phyloP scores from a whole-genome alignment of 2,888 invertebrate genomes.

The Apamea monoglypha region DNA sequence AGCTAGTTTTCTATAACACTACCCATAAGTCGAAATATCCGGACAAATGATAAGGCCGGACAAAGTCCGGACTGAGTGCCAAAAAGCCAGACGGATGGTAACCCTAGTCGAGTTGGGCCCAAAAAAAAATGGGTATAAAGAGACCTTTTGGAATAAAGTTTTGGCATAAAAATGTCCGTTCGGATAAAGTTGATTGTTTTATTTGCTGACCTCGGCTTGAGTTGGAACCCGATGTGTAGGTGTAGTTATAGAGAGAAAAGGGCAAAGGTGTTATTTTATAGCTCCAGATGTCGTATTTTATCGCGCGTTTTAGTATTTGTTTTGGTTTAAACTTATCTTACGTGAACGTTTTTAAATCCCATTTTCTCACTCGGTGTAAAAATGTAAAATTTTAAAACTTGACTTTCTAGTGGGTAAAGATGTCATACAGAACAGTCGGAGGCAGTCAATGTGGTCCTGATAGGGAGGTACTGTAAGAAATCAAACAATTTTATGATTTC shows the following conservation, averaged over 20 bases:
- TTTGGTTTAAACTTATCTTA: background rate
- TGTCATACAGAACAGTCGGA: background rate
- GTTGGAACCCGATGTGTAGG: background rate
- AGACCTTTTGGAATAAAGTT: conserved; percentile 38
- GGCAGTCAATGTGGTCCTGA: no score
- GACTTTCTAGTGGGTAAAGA: background rate
- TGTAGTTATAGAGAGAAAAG: background rate
- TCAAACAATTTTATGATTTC: no score
- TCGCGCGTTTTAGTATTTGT: conserved; percentile 17
- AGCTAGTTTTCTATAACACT: background rate
- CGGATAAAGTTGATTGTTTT: conserved; percentile 38
- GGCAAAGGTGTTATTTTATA: conserved; percentile 25
- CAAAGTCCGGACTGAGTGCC: background rate
- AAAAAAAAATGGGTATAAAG: conserved; percentile 9
- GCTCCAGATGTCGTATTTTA: conserved; percentile 8
- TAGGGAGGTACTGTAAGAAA: no score
- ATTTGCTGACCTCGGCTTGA: conserved; percentile 23
- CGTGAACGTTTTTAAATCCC: no score
- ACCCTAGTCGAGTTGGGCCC: background rate
- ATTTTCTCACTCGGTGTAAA: no score
- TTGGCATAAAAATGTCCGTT: conserved; percentile 24
- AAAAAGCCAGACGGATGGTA: background rate
- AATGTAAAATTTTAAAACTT: no score
- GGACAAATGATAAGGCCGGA: no score
- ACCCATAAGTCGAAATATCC: background rate